A percentile compares a stretch with the other conserved stretches of the same genome.
These are phyloP conservation scores for Eilema depressum DNA, from an alignment of 2,888 invertebrate species.

Conservation along the genomic window DNA sequence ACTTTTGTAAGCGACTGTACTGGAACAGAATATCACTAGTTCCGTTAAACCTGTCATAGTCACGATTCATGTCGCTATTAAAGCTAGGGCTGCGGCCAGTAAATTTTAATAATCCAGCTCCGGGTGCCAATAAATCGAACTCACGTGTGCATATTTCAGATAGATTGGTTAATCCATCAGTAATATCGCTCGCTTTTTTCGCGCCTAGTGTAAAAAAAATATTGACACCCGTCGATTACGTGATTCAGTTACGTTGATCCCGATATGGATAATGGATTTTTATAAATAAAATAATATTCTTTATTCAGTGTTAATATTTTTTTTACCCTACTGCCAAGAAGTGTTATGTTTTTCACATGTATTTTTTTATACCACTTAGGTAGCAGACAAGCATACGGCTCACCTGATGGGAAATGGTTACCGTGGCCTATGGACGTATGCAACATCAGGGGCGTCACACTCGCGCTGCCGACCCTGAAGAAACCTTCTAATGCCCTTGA, in stretches of 20 bases:
- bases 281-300: background rate
- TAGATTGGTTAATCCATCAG: constrained; percentile 49
- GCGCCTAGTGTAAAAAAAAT: constrained; percentile 29
- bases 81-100: constrained; percentile 17
- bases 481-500: too few relatives aligned
- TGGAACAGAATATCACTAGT: background rate
- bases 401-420: too few relatives aligned
- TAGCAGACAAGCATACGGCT: too few relatives aligned
- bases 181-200: constrained; percentile 19
- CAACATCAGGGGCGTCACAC: too few relatives aligned
- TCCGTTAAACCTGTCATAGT: constrained; percentile 10
- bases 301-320: background rate
- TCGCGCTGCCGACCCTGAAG: too few relatives aligned
- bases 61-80: constrained; percentile 22
- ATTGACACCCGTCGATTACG: constrained; percentile 18
- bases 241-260: constrained; percentile 22
- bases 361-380: too few relatives aligned
- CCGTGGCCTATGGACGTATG: too few relatives aligned
- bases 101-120: constrained; percentile 43
- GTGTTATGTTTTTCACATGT: too few relatives aligned
- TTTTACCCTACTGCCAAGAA: too few relatives aligned
- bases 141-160: constrained; percentile 41
- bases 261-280: background rate
- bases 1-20: background rate
- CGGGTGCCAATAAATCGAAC: constrained; percentile 37